These are phyloP conservation scores for Rhinophrynus dorsalis DNA, from an alignment of 2,797 vertebrate species.

Conservation along the genomic window DNA sequence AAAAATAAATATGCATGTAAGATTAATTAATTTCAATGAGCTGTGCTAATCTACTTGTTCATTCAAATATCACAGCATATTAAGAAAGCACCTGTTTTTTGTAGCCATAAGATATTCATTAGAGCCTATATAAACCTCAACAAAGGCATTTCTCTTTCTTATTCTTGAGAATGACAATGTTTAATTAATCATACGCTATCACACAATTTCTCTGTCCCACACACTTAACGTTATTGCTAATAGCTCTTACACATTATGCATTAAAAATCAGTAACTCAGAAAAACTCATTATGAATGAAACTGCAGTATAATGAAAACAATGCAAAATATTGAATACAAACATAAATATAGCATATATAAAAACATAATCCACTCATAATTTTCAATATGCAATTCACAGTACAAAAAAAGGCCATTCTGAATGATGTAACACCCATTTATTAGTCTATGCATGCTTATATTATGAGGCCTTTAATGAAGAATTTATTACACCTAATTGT, in stretches of 20 bases:
- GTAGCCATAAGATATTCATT: no score
- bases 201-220: background rate
- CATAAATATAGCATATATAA: no score
- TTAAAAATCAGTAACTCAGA: background rate
- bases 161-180: conserved; percentile 10
- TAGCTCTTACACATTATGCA: background rate
- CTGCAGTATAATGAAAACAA: background rate
- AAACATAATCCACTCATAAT: no score
- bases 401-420: no score
- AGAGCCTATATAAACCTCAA: no score
- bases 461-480: no score
- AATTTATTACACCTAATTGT: no score
- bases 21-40: conserved; percentile 41
- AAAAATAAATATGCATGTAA: conserved; percentile 39
- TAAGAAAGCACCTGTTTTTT: conserved; percentile 22
- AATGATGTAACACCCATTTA: no score
- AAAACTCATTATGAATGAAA: background rate
- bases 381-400: no score
- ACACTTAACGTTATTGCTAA: background rate
- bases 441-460: no score
- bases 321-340: background rate
- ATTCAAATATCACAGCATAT: conserved; percentile 22
- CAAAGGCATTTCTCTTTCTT: conserved; percentile 3
- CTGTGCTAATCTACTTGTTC: conserved; percentile 37
- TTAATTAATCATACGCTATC: conserved; percentile 15